Base-by-base conservation (phyloP, 2,888 invertebrate species). In the Bembecia ichneumoniformis region DNA sequence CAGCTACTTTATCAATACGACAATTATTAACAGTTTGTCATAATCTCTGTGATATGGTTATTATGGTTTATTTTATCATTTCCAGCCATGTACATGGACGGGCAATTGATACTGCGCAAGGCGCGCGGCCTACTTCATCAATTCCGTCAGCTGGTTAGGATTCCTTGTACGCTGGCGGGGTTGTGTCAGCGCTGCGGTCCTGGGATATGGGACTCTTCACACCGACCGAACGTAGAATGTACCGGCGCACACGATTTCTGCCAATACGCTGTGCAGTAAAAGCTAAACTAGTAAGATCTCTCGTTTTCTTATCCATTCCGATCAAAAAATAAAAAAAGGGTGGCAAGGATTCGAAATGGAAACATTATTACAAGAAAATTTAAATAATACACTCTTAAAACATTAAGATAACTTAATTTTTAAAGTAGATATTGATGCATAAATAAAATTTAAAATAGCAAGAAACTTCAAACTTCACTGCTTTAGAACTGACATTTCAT, bases 11-110 rank as follows among this genome's bases (percentile, higher is more conserved):
- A 28, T 28, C 28, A 28, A 28, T 9, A 7, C 5, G 4, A 1
- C 20, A 20, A 40, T 45, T 35, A 34, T 45, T 35, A 13, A 10
- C 11, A 20, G 48, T 46, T 40, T 3, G n/a, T 17, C 15, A 45
- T 45, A 45, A 45, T 13, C 17, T 20, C 11, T 13, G 14, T 20
- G 20, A 44, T 48, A 17, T 20, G 20, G 20, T 20, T 20, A 20
- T 20, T 20, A 20, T 5, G 1, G 4, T 5, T 3, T 44, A 3
- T 1, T 44, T 44, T 7, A 44, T 13, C 47, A 11, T 48, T 71
- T 74, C 47, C 73, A 91, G 97, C 98, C 16, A 97, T 97, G 95
- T 98, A 97, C 74, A 98, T 98, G 98, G 96, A 97, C 73, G 97
- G 96, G 0, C 92, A 93, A 44, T 83, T 97, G 14, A 96, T 98